These are phyloP conservation scores for Etia nguti DNA, from an alignment of 2,113 vertebrate genomes.

Conservation along the genomic window DNA sequence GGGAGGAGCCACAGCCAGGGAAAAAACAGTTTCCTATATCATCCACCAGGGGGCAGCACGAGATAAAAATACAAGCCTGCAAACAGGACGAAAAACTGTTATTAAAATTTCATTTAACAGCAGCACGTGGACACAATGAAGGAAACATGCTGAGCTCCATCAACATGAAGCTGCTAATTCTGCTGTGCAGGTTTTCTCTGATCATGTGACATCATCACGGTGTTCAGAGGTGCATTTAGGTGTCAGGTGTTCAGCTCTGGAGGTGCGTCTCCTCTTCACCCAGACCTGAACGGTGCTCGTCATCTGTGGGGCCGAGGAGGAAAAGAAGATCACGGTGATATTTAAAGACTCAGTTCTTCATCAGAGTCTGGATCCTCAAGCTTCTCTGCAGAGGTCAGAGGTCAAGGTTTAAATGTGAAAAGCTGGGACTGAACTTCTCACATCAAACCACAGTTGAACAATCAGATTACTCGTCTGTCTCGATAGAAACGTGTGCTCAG, in stretches of 20 bases:
- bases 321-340: not conserved
- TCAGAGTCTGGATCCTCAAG: not conserved
- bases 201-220: not conserved
- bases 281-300: not conserved
- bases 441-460: not conserved
- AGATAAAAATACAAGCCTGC: not conserved
- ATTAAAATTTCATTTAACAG: not conserved
- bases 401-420: not conserved
- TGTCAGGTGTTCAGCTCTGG: not conserved
- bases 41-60: not conserved
- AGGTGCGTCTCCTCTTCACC: not conserved
- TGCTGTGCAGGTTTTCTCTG: not conserved
- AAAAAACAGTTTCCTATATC: not conserved
- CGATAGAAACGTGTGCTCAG: not conserved
- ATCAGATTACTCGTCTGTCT: not conserved
- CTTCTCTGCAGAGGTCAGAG: not conserved
- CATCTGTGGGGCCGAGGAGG: not conserved
- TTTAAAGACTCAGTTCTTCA: not conserved
- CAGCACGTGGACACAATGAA: fast-evolving
- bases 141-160: not conserved
- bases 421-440: not conserved
- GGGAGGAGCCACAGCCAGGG: not conserved
- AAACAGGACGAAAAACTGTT: not conserved
- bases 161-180: not conserved
- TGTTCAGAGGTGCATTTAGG: not conserved